Percentiles rank a stretch among this genome's conserved stretches.
Conservation (phyloP, 2,113 vertebrate genomes). For the Elaphurus davidianus region DNA sequence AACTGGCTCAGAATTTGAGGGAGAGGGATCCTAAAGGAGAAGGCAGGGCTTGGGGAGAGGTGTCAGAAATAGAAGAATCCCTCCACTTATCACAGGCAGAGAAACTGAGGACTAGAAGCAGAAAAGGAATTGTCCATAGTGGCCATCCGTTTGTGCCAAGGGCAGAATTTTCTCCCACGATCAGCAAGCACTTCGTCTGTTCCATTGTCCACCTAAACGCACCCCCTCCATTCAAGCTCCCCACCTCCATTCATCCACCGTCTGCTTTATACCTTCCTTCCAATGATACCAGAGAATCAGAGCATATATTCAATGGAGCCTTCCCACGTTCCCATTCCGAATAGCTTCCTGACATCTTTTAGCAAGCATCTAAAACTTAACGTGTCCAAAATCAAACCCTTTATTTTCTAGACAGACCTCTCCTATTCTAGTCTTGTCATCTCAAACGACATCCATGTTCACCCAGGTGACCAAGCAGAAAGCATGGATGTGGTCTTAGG, state of each 20-base stretch:
- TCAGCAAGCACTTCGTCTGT: neutral
- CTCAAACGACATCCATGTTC: neutral
- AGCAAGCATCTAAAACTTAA: neutral
- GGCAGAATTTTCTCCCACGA: neutral
- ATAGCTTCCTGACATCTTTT: neutral
- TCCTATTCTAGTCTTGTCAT: too few species aligned
- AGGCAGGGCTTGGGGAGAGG: neutral
- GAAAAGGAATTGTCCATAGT: neutral
- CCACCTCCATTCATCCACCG: rapidly evolving
- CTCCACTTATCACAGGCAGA: neutral
- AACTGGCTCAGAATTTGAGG: neutral
- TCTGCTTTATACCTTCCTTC: neutral
- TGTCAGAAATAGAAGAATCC: neutral
- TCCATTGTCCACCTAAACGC: neutral
- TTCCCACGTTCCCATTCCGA: neutral
- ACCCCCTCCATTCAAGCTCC: too few species aligned
- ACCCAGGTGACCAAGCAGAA: neutral
- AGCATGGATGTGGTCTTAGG: neutral
- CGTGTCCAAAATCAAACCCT: neutral
- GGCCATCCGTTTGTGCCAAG: neutral
- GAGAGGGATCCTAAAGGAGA: neutral
- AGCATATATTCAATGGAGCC: neutral
- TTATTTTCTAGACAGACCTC: neutral
- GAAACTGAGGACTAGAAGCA: neutral
- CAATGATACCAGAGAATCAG: neutral